A percentile compares a stretch with the other conserved stretches of the same genome.
Conservation (phyloP, 1,140 invertebrate genomes). For the Panulirus ornatus region DNA sequence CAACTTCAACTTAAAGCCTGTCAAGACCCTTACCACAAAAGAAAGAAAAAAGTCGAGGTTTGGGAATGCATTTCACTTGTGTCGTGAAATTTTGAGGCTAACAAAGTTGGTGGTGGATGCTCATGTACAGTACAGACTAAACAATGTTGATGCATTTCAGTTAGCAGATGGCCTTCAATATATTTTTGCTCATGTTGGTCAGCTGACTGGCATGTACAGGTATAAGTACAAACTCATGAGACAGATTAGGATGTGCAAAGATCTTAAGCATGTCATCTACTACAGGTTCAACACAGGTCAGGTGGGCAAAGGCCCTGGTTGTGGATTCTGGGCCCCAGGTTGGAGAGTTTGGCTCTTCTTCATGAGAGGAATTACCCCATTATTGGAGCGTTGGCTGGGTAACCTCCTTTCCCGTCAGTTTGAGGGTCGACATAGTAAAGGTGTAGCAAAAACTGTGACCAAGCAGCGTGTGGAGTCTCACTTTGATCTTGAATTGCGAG, state of each 20-base stretch:
- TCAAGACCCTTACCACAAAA: slow-evolving; percentile 99
- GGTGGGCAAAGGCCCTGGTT: slow-evolving; percentile 99
- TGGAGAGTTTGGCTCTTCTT: slow-evolving; percentile 99
- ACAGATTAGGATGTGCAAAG: slow-evolving; percentile 99
- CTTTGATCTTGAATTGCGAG: slow-evolving; percentile 98
- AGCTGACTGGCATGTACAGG: slow-evolving; percentile 99
- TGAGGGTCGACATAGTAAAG: slow-evolving; percentile 99
- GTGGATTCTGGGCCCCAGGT: slow-evolving; percentile 99
- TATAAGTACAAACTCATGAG: slow-evolving; percentile 99
- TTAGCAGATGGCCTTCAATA: slow-evolving; percentile 99
- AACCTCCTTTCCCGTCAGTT: slow-evolving; percentile 98
- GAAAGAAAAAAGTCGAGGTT: slow-evolving; percentile 99
- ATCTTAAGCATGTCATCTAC: slow-evolving; percentile 99
- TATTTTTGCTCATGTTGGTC: slow-evolving; percentile 99
- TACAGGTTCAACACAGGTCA: slow-evolving; percentile 99
- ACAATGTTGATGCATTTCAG: slow-evolving; percentile 99
- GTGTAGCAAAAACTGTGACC: slow-evolving; percentile 99
- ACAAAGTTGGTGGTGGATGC: slow-evolving; percentile 99
- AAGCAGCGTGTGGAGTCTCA: slow-evolving; percentile 99
- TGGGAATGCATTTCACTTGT: slow-evolving; percentile 99
- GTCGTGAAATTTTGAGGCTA: slow-evolving; percentile 97
- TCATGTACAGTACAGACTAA: slow-evolving; percentile 98
- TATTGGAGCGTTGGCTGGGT: slow-evolving; percentile 98
- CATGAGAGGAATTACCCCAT: slow-evolving; percentile 98
- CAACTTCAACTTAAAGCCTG: slow-evolving; percentile 99